Evolutionary conservation across 2,797 vertebrate genomes (phyloP).

Genomic region (Darevskia nairensis): DNA sequence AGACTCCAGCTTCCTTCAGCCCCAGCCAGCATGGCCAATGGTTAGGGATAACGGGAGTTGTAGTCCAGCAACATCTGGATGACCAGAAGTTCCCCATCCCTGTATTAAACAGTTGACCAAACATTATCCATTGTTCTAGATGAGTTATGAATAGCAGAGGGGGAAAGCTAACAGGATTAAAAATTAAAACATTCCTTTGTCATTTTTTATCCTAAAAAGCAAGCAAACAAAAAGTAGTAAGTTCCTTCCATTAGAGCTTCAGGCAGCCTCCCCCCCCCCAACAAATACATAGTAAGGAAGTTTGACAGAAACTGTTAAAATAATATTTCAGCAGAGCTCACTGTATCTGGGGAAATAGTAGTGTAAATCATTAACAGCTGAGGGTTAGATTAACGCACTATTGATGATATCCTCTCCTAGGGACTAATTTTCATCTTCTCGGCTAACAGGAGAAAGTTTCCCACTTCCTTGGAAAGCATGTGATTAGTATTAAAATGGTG

Average conservation of each 20-base stretch:
- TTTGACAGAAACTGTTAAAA: conserved; percentile 74
- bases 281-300: conserved; percentile 60
- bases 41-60: too few species aligned
- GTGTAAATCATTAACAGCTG: conserved; percentile 81
- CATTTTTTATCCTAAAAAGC: conserved; percentile 45
- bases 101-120: not conserved
- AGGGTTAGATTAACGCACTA: conserved; percentile 78
- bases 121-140: conserved; percentile 37
- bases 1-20: too few species aligned
- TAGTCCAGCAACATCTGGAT: too few species aligned
- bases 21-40: too few species aligned
- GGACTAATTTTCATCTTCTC: conserved; percentile 79
- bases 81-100: too few species aligned
- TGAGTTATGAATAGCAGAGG: conserved; percentile 22
- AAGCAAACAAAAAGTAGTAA: conserved; percentile 18
- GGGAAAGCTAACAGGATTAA: conserved; percentile 34
- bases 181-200: conserved; percentile 27
- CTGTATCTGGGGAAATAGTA: conserved; percentile 71
- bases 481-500: conserved; percentile 65
- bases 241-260: conserved; percentile 22
- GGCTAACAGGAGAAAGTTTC: conserved; percentile 69
- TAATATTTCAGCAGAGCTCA: conserved; percentile 73
- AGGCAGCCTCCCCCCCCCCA: conserved; percentile 51
- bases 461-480: conserved; percentile 71
- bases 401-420: conserved; percentile 76